These are phyloP conservation scores for Chascanopsetta lugubris DNA, from an alignment of 2,113 vertebrate species.

Conservation along the genomic window DNA sequence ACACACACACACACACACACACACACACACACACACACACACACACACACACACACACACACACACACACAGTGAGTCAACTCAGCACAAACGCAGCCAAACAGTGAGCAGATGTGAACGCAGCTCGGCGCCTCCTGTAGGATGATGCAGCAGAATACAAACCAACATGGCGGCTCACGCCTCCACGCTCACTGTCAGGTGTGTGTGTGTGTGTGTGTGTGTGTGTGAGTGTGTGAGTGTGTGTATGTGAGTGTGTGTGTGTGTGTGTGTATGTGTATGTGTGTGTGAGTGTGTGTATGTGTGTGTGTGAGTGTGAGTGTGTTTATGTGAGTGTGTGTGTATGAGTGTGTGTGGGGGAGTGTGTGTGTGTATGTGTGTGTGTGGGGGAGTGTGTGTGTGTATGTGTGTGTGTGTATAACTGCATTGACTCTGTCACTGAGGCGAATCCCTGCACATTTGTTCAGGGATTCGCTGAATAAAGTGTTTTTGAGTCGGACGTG, in stretches of 20 bases:
- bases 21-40: no score
- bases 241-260: no score
- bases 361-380: background rate
- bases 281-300: background rate
- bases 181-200: no score
- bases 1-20: no score
- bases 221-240: no score
- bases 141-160: background rate
- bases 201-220: background rate
- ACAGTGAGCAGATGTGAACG: slow-evolving; percentile 34
- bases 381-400: background rate
- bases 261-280: background rate
- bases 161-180: slow-evolving; percentile 18
- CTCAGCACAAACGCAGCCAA: slow-evolving; percentile 45
- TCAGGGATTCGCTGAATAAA: background rate
- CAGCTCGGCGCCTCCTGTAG: slow-evolving; percentile 10
- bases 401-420: background rate
- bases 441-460: background rate
- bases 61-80: background rate
- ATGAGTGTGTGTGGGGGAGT: no score
- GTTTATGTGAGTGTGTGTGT: background rate
- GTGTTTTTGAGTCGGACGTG: no score
- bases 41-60: no score
- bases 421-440: background rate
- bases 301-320: no score